phyloP scores from a whole-genome alignment of 1,140 invertebrate species.

The Spodoptera litura region DNA sequence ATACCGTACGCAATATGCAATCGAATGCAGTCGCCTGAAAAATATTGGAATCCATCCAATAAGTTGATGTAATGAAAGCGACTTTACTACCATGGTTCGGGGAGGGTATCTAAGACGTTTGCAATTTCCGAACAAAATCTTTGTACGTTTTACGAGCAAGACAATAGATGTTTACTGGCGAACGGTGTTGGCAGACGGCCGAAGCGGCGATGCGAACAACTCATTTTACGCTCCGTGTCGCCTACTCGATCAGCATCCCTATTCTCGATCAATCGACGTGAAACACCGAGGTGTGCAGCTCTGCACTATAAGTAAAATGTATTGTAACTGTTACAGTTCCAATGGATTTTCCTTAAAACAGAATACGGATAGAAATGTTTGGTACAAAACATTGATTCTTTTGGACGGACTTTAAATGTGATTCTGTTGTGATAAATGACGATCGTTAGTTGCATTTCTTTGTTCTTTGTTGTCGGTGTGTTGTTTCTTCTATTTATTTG shows the following conservation, averaged over 20 bases:
- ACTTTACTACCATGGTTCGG: constrained; percentile 65
- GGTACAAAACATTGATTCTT: constrained; percentile 44
- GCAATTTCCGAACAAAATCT: constrained; percentile 76
- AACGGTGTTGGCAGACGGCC: constrained; percentile 68
- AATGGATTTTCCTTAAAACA: constrained; percentile 41
- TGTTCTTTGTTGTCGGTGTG: constrained; percentile 39
- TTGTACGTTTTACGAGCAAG: constrained; percentile 76
- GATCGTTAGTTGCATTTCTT: constrained; percentile 48
- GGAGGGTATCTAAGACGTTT: constrained; percentile 70
- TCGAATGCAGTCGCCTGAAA: constrained; percentile 73
- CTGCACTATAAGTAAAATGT: constrained; percentile 45
- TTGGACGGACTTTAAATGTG: constrained; percentile 47
- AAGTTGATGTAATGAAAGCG: constrained; percentile 81
- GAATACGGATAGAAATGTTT: constrained; percentile 46
- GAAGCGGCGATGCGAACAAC: constrained; percentile 76
- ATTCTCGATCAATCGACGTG: constrained; percentile 72
- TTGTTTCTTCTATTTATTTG: constrained; percentile 28
- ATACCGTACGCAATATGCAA: constrained; percentile 56
- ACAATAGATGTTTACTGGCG: constrained; percentile 76
- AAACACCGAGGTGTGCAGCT: constrained; percentile 59
- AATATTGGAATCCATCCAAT: constrained; percentile 81
- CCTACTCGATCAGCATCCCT: constrained; percentile 71
- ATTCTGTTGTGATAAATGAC: constrained; percentile 47
- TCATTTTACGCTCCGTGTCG: constrained; percentile 81
- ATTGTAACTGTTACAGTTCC: constrained; percentile 36